phyloP scores from a whole-genome alignment of 2,113 vertebrate species.

The Paratilapia polleni region DNA sequence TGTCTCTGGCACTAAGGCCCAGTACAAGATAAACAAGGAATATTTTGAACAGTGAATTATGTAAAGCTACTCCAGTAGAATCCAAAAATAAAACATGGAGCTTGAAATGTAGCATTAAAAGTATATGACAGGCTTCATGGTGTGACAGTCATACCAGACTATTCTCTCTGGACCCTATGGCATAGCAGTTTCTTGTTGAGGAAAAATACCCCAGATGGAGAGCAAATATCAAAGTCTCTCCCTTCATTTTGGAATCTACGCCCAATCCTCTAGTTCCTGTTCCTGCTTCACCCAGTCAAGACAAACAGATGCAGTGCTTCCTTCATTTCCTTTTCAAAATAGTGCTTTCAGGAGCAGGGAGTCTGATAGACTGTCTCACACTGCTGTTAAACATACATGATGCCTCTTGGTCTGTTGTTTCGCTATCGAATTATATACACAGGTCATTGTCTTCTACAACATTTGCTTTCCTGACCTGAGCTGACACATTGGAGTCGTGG shows the following conservation, averaged over 20 bases:
- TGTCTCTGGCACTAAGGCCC: not conserved
- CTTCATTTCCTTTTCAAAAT: constrained; percentile 62
- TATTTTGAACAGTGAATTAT: too few species aligned
- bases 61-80: too few species aligned
- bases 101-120: not conserved
- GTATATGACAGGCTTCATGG: not conserved
- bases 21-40: not conserved
- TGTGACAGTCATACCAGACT: not conserved
- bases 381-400: constrained; percentile 20
- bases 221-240: constrained; percentile 31
- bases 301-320: constrained; percentile 56
- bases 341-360: constrained; percentile 24
- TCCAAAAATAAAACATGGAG: too few species aligned
- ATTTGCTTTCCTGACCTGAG: constrained; percentile 17
- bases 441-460: constrained; percentile 1
- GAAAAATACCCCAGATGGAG: constrained; percentile 42
- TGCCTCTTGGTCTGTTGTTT: not conserved
- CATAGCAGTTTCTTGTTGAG: constrained; percentile 21
- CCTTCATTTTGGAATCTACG: constrained; percentile 48
- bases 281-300: constrained; percentile 50
- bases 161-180: not conserved
- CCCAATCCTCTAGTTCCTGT: constrained; percentile 55
- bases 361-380: constrained; percentile 21
- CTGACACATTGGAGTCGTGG: constrained; percentile 19
- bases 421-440: not conserved